A percentile compares a stretch with the other conserved stretches of the same genome.
These are phyloP conservation scores for Echinometra lucunter DNA, from an alignment of 53 echinoderm and acorn worm genomes.

Conservation along the genomic window DNA sequence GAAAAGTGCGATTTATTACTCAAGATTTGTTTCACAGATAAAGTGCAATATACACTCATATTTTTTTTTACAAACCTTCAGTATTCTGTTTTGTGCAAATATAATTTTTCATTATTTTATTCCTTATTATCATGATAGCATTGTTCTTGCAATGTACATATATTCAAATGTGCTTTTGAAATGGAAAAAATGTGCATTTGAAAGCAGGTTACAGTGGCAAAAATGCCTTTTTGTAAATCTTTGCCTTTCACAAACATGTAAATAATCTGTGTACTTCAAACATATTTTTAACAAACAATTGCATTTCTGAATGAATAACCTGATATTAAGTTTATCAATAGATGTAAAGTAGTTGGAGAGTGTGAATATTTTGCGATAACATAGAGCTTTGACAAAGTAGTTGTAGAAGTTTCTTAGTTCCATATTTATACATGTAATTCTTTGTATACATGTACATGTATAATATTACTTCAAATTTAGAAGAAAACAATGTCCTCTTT, in stretches of 20 bases:
- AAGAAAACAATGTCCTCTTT: neutral
- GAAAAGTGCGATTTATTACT: neutral
- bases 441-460: neutral
- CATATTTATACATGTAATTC: neutral
- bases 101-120: neutral
- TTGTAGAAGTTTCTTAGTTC: neutral
- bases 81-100: neutral
- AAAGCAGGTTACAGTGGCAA: neutral
- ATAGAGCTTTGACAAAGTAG: too few relatives aligned
- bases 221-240: slow-evolving; percentile 41
- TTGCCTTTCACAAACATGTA: slow-evolving; percentile 12
- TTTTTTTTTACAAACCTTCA: neutral
- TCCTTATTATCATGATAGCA: too few relatives aligned
- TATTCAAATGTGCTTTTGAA: neutral
- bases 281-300: too few relatives aligned
- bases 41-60: neutral
- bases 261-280: too few relatives aligned
- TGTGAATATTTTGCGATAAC: neutral
- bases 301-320: too few relatives aligned
- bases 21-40: neutral
- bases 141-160: neutral
- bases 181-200: neutral
- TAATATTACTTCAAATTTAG: neutral
- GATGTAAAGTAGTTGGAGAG: neutral
- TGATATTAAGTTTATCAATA: too few relatives aligned